phyloP scores from a whole-genome alignment of 2,797 vertebrate species.

The Aselliscus stoliczkanus region DNA sequence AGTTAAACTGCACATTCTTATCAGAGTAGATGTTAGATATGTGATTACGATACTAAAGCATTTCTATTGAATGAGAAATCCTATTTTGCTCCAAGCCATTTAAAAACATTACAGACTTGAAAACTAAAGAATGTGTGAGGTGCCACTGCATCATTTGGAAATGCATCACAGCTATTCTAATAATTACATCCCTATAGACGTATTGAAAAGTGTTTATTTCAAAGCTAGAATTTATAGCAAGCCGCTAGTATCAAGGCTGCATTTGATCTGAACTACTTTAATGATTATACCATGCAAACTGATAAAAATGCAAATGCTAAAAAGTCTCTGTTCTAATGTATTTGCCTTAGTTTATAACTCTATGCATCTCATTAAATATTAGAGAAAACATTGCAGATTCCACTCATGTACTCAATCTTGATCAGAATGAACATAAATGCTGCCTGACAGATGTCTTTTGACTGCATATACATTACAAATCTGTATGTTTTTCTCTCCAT shows the following conservation, averaged over 20 bases:
- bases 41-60: background rate
- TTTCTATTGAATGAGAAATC: background rate
- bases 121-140: background rate
- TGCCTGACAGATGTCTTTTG: conserved; percentile 75
- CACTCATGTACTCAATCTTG: conserved; percentile 57
- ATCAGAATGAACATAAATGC: conserved; percentile 72
- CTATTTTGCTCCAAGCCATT: background rate
- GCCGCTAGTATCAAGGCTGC: background rate
- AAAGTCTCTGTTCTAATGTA: conserved; percentile 60
- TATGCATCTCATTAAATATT: conserved; percentile 67
- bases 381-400: conserved; percentile 69
- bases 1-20: background rate
- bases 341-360: conserved; percentile 68
- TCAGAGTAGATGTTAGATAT: background rate
- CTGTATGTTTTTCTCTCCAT: conserved; percentile 55
- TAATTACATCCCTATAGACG: background rate
- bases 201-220: conserved; percentile 35
- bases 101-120: background rate
- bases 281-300: conserved; percentile 48
- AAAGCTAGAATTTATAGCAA: conserved; percentile 46
- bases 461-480: conserved; percentile 68
- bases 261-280: conserved; percentile 43
- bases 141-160: background rate
- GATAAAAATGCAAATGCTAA: conserved; percentile 72
- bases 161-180: background rate